These are phyloP conservation scores for Corbicula japonica DNA, from an alignment of 2,888 invertebrate genomes.

Conservation along the genomic window DNA sequence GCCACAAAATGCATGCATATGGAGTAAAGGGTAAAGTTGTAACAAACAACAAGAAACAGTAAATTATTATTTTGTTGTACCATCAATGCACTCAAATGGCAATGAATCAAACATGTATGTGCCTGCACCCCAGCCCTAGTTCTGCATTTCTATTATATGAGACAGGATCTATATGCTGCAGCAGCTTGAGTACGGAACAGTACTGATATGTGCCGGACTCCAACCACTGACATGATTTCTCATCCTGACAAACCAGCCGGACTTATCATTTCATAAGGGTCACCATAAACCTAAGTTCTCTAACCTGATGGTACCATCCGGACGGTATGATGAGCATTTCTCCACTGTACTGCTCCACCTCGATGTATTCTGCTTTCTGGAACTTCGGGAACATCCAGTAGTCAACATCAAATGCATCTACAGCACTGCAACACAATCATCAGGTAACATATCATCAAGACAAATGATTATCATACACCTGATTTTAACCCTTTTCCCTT, in stretches of 20 bases:
- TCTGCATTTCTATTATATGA: too few species aligned
- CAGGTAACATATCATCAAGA: too few species aligned
- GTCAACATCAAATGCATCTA: conserved; percentile 80
- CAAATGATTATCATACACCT: too few species aligned
- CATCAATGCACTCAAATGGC: too few species aligned
- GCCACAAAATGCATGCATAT: too few species aligned
- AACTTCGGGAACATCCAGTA: conserved; percentile 73
- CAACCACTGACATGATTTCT: neutral
- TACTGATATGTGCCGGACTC: neutral
- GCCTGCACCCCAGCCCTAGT: too few species aligned
- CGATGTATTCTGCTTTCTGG: conserved; percentile 75
- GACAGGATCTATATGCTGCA: too few species aligned
- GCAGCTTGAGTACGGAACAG: neutral
- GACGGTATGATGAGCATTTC: conserved; percentile 85
- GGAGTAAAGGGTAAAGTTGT: too few species aligned
- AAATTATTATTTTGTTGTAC: too few species aligned
- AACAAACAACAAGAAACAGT: too few species aligned
- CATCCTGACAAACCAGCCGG: neutral
- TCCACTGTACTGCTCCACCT: conserved; percentile 84
- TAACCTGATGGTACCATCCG: conserved; percentile 86
- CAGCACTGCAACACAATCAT: conserved; percentile 71
- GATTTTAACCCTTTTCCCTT: too few species aligned
- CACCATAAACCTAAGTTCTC: neutral
- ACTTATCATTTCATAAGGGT: neutral
- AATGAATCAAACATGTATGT: too few species aligned